phyloP scores from a whole-genome alignment of 2,888 invertebrate species.

The Ethmia dodecea region DNA sequence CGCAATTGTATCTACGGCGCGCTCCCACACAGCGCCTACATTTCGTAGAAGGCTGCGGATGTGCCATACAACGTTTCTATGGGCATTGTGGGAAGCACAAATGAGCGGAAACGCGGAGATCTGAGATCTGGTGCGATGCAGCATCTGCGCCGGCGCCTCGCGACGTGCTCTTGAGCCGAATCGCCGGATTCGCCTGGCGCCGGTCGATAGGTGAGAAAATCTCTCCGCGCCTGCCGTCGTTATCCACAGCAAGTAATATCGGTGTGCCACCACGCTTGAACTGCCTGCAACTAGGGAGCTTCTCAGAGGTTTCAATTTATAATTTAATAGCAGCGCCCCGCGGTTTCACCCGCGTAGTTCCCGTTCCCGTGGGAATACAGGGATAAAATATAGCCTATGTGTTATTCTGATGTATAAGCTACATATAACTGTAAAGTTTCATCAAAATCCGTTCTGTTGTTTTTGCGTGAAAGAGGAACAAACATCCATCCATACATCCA shows the following conservation, averaged over 20 bases:
- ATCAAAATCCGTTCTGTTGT: no score
- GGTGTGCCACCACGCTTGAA: background rate
- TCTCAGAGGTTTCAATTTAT: constrained; percentile 6
- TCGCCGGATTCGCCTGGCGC: constrained; percentile 42
- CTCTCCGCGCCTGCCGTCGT: constrained; percentile 33
- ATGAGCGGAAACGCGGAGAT: constrained; percentile 57
- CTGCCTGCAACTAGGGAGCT: constrained; percentile 16
- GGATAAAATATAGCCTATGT: no score
- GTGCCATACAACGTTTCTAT: constrained; percentile 32
- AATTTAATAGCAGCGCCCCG: no score
- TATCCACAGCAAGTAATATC: background rate
- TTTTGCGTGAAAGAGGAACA: no score
- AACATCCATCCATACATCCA: no score
- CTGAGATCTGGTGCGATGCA: constrained; percentile 27
- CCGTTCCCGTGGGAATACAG: no score
- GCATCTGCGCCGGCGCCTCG: constrained; percentile 53
- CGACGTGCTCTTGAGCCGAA: constrained; percentile 26
- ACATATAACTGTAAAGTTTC: no score
- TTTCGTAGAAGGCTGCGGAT: constrained; percentile 55
- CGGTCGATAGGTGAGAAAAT: constrained; percentile 65
- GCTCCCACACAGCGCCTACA: constrained; percentile 62
- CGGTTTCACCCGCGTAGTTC: no score
- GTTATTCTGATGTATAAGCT: no score
- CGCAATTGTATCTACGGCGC: constrained; percentile 36
- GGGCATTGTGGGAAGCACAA: constrained; percentile 62